Conservation (phyloP, 2,113 vertebrate species). For the Calidris pugnax region DNA sequence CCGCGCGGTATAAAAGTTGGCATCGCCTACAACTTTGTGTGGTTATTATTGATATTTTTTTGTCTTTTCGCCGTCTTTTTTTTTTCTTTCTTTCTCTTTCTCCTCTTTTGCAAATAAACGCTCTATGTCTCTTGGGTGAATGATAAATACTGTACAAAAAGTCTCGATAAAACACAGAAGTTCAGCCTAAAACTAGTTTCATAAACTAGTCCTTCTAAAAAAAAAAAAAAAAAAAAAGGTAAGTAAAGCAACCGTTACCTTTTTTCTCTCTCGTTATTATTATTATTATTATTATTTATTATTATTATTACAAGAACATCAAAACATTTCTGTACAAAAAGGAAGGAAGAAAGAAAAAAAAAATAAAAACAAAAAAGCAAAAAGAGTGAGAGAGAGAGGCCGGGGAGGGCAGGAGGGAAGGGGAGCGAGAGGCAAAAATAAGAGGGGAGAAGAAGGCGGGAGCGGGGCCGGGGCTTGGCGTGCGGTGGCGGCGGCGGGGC, state of each 20-base stretch:
- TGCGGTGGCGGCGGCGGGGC: no score
- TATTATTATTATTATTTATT: conserved; percentile 61
- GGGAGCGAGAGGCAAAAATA: no score
- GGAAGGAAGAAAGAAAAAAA: no score
- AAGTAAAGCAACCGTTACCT: conserved; percentile 78
- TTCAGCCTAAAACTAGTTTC: conserved; percentile 67
- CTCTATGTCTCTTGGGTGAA: conserved; percentile 48
- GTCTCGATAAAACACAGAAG: conserved; percentile 80
- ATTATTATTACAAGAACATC: conserved; percentile 78
- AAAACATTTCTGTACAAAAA: no score
- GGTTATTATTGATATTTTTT: neutral
- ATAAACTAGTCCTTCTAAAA: conserved; percentile 67
- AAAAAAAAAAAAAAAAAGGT: conserved; percentile 67
- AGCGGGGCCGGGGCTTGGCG: no score
- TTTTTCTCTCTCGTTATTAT: conserved; percentile 65
- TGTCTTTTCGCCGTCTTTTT: neutral
- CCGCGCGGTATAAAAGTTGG: conserved; percentile 73
- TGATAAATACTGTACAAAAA: conserved; percentile 88
- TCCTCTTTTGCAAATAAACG: conserved; percentile 62
- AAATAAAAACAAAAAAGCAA: no score
- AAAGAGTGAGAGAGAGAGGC: no score
- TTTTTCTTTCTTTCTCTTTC: neutral
- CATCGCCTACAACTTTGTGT: conserved; percentile 59
- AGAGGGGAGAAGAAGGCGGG: no score
- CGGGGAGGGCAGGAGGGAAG: no score